Evolutionary conservation across 2,888 invertebrate genomes (phyloP).

Genomic region (Calameuta pallipes): DNA sequence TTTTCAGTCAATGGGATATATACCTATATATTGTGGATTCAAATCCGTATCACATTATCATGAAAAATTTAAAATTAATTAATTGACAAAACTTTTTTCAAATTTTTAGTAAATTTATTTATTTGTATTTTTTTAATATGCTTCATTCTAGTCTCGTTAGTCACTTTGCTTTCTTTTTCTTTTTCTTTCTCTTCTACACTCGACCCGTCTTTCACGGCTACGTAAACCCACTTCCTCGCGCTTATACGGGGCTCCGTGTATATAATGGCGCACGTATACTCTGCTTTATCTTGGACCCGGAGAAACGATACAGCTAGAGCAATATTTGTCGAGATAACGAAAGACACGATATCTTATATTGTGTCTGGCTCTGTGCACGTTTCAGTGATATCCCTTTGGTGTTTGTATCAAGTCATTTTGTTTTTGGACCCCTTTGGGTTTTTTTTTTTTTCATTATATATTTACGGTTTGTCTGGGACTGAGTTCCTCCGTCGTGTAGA

Average conservation of each 20-base stretch:
- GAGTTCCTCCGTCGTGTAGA: not conserved
- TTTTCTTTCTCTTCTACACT: not conserved
- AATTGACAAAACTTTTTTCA: not conserved
- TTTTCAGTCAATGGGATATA: too few relatives aligned
- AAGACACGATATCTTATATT: not conserved
- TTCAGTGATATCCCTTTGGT: not conserved
- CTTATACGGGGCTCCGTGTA: not conserved
- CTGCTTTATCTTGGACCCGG: not conserved
- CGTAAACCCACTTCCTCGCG: not conserved
- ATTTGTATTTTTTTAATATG: not conserved
- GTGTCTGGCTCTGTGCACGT: not conserved
- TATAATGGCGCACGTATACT: not conserved
- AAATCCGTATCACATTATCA: not conserved
- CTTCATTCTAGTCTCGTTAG: not conserved
- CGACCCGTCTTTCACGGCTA: not conserved
- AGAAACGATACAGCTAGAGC: constrained; percentile 11
- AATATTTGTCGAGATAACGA: constrained; percentile 21
- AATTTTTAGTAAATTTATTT: too few relatives aligned
- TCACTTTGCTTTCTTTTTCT: not conserved
- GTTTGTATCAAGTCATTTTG: not conserved
- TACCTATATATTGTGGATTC: not conserved
- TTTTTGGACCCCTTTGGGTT: not conserved
- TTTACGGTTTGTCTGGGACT: not conserved
- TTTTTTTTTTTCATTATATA: not conserved
- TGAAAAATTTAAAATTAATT: not conserved